Base-by-base conservation (phyloP, 2,797 vertebrate genomes). In the Apogon hyalosoma region DNA sequence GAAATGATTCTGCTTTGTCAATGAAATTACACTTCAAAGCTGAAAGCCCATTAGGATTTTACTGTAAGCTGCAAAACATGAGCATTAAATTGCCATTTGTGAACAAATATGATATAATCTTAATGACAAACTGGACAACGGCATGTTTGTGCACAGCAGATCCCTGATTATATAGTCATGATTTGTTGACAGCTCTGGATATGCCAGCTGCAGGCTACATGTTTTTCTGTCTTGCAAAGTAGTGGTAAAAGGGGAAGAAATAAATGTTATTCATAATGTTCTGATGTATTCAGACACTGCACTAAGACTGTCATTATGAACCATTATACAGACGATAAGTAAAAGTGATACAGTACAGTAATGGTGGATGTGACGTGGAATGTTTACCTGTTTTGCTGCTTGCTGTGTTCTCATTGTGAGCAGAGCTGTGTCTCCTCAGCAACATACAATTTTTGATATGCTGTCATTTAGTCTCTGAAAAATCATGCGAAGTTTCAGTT, bases 41-140 rank as follows among this genome's bases (percentile, higher is more conserved):
- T 61, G 56, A 80, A 75, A 73, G 66, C 53, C 69, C 64, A 80
- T 85, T 66, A 82, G 58, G 68, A 76, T 82, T 83, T 73, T 50
- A 83, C 63, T 65, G 67, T 83, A 77, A 81, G 73, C 78, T 81
- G 75, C 63, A 71, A 80, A 79, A 81, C 72, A 88, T 82, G 71
- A 71, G 70, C 85, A 83, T 88, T 84, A 84, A 79, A 87, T 69
- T 74, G 61, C 70, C 68, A 83, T 86, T 87, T 84, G 75, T n/a
- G 11, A 69, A 73, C 71, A 85, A 86, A 89, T 73, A 71, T 65
- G 73, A 87, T 83, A 80, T 75, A 57, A 87, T 87, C 63, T 80
- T 82, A 63, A 84, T 78, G 77, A 80, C 71, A 71, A 80, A 82
- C 69, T 73, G 80, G 71, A 85, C 80, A 73, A 60, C 70, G 15